Evolutionary conservation across 2,888 invertebrate genomes (phyloP).

Genomic region (Amblyjoppa proteus): DNA sequence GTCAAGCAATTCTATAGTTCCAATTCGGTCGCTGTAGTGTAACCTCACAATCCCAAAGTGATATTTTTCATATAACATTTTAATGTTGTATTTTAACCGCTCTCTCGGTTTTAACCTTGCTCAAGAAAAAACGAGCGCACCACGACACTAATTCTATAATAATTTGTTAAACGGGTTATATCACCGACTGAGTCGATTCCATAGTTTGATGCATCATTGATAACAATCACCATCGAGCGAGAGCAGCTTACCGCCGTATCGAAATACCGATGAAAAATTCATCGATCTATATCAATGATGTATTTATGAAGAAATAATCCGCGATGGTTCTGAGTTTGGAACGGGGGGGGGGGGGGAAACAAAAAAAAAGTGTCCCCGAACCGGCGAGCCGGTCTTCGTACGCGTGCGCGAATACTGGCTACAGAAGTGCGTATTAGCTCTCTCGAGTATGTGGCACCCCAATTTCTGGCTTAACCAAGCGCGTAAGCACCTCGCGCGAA

Average conservation of each 20-base stretch:
- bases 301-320: slow-evolving; percentile 39
- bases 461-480: slow-evolving; percentile 80
- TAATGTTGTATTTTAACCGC: too few species aligned
- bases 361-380: slow-evolving; percentile 16
- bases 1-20: too few species aligned
- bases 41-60: too few species aligned
- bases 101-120: too few species aligned
- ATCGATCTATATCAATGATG: not conserved
- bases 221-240: not conserved
- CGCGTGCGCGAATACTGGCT: not conserved
- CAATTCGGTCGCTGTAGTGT: too few species aligned
- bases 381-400: not conserved
- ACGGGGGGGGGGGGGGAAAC: not conserved
- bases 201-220: slow-evolving; percentile 21
- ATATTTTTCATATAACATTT: too few species aligned
- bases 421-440: slow-evolving; percentile 19
- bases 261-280: slow-evolving; percentile 47
- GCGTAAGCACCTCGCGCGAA: slow-evolving; percentile 80
- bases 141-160: too few species aligned
- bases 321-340: not conserved
- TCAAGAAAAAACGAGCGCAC: too few species aligned
- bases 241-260: slow-evolving; percentile 21
- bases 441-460: slow-evolving; percentile 65
- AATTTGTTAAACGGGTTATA: not conserved
- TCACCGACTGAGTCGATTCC: slow-evolving; percentile 19